phyloP scores from a whole-genome alignment of 2,888 invertebrate genomes.

The Pristionchus fissidentatus region DNA sequence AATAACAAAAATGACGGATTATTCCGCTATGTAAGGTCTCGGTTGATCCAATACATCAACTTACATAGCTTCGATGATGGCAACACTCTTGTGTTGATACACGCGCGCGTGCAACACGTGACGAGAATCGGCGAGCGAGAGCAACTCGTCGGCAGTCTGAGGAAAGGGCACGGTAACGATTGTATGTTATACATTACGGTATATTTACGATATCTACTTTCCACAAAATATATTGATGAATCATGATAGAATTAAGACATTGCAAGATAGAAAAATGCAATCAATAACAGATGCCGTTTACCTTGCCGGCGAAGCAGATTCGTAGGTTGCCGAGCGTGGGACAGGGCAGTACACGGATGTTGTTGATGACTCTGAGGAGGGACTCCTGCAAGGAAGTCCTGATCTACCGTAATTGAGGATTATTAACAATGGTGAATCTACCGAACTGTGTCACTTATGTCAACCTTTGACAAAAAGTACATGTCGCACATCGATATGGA shows the following conservation, averaged over 20 bases:
- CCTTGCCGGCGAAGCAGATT: constrained; percentile 18
- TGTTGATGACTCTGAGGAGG: background rate
- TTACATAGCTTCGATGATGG: constrained; percentile 61
- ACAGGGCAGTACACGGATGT: constrained; percentile 12
- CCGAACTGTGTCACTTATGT: too few relatives aligned
- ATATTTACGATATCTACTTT: too few relatives aligned
- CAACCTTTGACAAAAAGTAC: too few relatives aligned
- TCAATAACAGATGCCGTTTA: background rate
- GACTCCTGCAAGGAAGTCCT: background rate
- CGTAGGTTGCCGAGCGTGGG: background rate
- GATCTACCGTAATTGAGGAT: too few relatives aligned
- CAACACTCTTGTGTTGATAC: constrained; percentile 70
- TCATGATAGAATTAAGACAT: background rate
- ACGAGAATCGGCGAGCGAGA: constrained; percentile 56
- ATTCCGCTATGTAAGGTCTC: too few relatives aligned
- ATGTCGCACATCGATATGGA: too few relatives aligned
- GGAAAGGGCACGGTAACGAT: too few relatives aligned
- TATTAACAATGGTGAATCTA: too few relatives aligned
- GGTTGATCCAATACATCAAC: too few relatives aligned
- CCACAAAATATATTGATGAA: too few relatives aligned
- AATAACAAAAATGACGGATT: too few relatives aligned
- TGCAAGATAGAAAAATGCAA: background rate
- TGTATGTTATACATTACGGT: too few relatives aligned
- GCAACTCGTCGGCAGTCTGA: constrained; percentile 51
- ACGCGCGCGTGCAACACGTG: constrained; percentile 63